Conservation (phyloP, 2,797 vertebrate genomes). For the Tamandua tetradactyla region DNA sequence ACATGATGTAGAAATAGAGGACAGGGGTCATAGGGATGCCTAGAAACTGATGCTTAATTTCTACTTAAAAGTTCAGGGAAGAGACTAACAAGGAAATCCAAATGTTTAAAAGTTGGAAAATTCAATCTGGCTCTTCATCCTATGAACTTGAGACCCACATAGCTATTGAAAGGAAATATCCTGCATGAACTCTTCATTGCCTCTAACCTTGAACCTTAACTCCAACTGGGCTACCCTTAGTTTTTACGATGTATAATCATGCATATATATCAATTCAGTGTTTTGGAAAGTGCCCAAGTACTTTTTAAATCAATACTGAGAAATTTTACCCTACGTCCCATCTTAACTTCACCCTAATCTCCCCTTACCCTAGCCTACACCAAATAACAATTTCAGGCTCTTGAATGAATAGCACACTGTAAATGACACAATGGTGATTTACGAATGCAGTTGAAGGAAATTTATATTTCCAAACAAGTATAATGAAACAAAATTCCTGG, state of each 20-base stretch:
- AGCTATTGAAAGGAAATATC: background rate
- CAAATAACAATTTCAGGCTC: background rate
- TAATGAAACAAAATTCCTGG: conserved; percentile 30
- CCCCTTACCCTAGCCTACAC: background rate
- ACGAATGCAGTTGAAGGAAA: background rate
- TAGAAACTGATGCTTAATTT: background rate
- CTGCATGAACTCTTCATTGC: background rate
- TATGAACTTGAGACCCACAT: background rate
- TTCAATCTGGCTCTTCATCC: background rate
- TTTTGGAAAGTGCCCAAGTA: background rate
- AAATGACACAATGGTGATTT: background rate
- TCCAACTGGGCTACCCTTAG: background rate
- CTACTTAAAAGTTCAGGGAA: background rate
- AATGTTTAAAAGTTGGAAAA: background rate
- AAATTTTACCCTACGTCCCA: background rate
- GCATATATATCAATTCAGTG: background rate
- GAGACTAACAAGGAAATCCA: background rate
- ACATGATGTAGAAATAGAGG: background rate
- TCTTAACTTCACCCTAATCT: background rate
- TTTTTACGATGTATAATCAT: background rate
- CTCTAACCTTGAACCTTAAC: background rate
- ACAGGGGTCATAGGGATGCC: background rate
- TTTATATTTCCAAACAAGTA: conserved; percentile 24
- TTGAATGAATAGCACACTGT: background rate
- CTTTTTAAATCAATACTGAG: background rate